Percentiles rank a stretch among this genome's conserved stretches.
Conservation (phyloP, 2,797 vertebrate species). For the Rhynchotus rufescens region DNA sequence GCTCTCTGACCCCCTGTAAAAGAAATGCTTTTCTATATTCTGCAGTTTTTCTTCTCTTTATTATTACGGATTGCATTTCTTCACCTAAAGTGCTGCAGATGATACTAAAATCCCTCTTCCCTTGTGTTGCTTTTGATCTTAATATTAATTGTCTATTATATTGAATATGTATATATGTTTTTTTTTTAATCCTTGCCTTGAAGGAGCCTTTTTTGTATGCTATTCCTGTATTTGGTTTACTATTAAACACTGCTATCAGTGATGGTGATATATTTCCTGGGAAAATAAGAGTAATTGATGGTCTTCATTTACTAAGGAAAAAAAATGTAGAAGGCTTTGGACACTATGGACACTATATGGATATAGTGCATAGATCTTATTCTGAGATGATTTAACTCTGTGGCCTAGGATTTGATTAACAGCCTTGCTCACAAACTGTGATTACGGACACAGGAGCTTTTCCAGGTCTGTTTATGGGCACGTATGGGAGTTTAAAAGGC, state of each 20-base stretch:
- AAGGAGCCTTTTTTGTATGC: constrained; percentile 55
- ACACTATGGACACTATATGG: background rate
- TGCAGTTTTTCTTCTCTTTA: background rate
- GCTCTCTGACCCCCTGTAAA: constrained; percentile 2
- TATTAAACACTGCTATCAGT: constrained; percentile 55
- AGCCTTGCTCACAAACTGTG: background rate
- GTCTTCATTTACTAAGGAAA: background rate
- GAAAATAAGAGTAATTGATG: background rate
- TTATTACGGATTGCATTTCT: background rate
- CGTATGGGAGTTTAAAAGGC: background rate
- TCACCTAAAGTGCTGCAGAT: constrained; percentile 20
- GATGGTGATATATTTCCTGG: background rate
- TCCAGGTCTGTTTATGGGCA: background rate
- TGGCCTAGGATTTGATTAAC: background rate
- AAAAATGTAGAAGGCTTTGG: background rate
- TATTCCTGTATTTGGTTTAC: constrained; percentile 26
- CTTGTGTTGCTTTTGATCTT: background rate
- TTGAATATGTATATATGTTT: constrained; percentile 59
- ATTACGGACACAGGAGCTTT: background rate
- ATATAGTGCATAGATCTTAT: background rate
- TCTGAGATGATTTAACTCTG: background rate
- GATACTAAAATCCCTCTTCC: background rate
- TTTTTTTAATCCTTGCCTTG: constrained; percentile 42
- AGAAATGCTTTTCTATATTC: background rate
- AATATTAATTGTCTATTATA: constrained; percentile 8